A percentile compares a stretch with the other conserved stretches of the same genome.
Conservation (phyloP, 2,888 invertebrate species). For the Drosophila maculinotata region DNA sequence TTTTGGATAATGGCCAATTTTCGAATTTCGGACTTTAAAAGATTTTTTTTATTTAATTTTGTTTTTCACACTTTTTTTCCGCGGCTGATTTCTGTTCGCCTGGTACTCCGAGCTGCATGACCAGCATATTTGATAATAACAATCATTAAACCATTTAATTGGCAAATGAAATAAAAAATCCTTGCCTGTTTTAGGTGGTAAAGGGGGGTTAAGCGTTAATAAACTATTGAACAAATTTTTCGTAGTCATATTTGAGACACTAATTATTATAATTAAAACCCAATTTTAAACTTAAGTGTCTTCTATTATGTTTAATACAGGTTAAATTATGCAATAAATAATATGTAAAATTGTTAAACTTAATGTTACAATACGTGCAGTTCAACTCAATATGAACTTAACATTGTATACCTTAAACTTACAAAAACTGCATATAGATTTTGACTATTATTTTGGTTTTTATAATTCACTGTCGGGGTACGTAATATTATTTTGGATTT, state of each 20-base stretch:
- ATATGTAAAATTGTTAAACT: conserved; percentile 47
- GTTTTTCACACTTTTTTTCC: too few relatives aligned
- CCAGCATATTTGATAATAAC: too few relatives aligned
- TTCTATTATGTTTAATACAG: conserved; percentile 52
- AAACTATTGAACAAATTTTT: too few relatives aligned
- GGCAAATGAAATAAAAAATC: too few relatives aligned
- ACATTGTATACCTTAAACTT: conserved; percentile 39
- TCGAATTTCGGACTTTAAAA: too few relatives aligned
- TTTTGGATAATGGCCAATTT: too few relatives aligned
- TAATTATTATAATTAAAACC: conserved; percentile 1
- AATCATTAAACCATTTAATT: too few relatives aligned
- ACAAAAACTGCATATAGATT: conserved; percentile 21
- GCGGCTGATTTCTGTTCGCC: too few relatives aligned
- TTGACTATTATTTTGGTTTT: conserved; percentile 46
- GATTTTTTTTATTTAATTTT: too few relatives aligned
- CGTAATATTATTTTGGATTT: conserved; percentile 22
- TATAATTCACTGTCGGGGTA: conserved; percentile 32
- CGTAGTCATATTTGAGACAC: neutral
- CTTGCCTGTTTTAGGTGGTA: too few relatives aligned
- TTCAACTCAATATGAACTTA: conserved; percentile 52
- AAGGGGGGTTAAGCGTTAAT: too few relatives aligned
- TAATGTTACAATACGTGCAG: conserved; percentile 37
- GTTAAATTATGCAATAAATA: conserved; percentile 69
- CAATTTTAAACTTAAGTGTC: conserved; percentile 9
- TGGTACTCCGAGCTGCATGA: too few relatives aligned